Conservation (phyloP, 2,113 vertebrate species). For the Gymnorhina tibicen region DNA sequence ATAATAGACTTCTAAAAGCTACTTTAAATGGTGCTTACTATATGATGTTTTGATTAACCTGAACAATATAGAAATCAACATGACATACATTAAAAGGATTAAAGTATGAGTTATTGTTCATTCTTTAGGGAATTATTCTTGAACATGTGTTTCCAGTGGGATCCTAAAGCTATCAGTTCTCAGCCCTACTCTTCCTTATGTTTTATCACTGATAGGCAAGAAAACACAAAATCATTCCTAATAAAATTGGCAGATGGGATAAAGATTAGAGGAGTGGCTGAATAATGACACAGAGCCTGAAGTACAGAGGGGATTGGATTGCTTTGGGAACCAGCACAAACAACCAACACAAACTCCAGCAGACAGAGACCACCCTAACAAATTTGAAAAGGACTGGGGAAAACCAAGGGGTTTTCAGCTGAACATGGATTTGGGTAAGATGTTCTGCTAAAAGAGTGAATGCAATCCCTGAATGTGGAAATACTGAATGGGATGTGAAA, state of each 20-base stretch:
- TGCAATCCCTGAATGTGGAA: background rate
- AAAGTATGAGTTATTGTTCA: background rate
- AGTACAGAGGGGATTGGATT: background rate
- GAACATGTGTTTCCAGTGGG: background rate
- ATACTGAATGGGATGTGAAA: background rate
- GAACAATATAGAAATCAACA: constrained; percentile 17
- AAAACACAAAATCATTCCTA: background rate
- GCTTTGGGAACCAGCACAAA: background rate
- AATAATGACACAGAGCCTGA: background rate
- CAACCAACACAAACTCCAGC: background rate
- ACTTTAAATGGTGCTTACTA: background rate
- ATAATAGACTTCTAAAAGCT: constrained; percentile 35
- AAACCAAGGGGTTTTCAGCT: background rate
- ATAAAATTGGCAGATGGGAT: background rate
- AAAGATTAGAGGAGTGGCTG: background rate
- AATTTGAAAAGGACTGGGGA: background rate
- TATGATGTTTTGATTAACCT: background rate
- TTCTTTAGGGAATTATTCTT: background rate
- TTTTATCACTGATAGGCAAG: background rate
- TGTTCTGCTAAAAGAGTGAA: background rate
- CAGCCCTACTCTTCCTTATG: background rate
- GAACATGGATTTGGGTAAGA: background rate
- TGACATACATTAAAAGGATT: background rate
- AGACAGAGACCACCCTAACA: rapidly evolving
- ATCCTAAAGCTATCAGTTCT: background rate